Percentiles rank a stretch among this genome's conserved stretches.
phyloP scores from a whole-genome alignment of 2,113 vertebrate genomes.

The Dicaeum eximium region DNA sequence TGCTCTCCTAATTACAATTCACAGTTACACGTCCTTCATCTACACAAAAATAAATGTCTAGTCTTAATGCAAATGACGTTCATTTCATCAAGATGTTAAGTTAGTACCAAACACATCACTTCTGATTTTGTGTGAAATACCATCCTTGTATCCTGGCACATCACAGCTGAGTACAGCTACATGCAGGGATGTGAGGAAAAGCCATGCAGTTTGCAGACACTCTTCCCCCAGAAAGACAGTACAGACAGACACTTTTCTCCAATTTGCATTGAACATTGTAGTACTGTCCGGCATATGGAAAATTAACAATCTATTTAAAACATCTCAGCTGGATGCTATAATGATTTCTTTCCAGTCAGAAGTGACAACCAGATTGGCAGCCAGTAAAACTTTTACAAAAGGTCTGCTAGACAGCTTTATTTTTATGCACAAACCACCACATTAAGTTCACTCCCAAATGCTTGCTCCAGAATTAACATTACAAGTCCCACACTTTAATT shows the following conservation, averaged over 20 bases:
- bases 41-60: constrained; percentile 8
- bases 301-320: neutral
- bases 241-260: neutral
- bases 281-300: neutral
- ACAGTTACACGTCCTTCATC: neutral
- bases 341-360: neutral
- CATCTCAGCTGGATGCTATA: neutral
- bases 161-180: neutral
- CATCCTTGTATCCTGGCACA: neutral
- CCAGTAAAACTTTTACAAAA: neutral
- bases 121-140: neutral
- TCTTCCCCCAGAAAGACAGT: neutral
- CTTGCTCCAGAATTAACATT: neutral
- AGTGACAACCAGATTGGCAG: neutral
- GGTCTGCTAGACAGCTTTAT: neutral
- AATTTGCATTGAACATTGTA: neutral
- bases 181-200: neutral
- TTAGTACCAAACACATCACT: neutral
- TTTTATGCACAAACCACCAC: neutral
- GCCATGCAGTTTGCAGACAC: neutral
- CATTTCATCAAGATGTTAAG: neutral
- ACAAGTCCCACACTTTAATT: neutral
- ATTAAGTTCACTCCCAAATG: neutral
- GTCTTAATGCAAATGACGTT: neutral
- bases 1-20: neutral